Conservation (phyloP, 2,797 vertebrate species). For the Myotis daubentonii region DNA sequence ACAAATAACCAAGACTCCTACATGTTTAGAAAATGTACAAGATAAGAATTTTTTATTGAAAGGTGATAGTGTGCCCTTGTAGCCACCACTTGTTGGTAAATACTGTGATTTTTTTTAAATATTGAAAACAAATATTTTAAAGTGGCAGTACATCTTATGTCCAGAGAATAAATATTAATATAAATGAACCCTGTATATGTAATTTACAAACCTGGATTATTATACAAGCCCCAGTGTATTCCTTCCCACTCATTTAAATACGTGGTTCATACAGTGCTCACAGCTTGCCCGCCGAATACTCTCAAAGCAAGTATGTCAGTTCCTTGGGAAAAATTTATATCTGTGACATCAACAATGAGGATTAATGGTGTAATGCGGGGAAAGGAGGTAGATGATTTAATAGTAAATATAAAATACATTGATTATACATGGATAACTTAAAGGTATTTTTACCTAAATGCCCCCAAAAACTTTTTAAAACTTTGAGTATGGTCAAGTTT, state of each 20-base stretch:
- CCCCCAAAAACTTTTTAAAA: neutral
- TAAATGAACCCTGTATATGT: neutral
- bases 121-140: conserved; percentile 25
- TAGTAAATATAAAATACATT: neutral
- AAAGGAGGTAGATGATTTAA: neutral
- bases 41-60: conserved; percentile 42
- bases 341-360: neutral
- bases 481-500: neutral
- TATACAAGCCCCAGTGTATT: neutral
- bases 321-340: neutral
- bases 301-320: neutral
- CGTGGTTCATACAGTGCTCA: neutral
- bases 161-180: neutral
- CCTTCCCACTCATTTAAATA: neutral
- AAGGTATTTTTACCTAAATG: neutral
- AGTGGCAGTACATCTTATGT: neutral
- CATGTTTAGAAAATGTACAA: neutral
- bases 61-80: neutral
- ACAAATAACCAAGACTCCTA: neutral
- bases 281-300: neutral
- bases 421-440: neutral
- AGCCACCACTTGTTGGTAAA: conserved; percentile 16
- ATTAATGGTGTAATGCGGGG: neutral
- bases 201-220: neutral
- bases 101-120: neutral